A percentile compares a stretch with the other conserved stretches of the same genome.
phyloP scores from a whole-genome alignment of 2,888 invertebrate genomes.

The Eupithecia abbreviata region DNA sequence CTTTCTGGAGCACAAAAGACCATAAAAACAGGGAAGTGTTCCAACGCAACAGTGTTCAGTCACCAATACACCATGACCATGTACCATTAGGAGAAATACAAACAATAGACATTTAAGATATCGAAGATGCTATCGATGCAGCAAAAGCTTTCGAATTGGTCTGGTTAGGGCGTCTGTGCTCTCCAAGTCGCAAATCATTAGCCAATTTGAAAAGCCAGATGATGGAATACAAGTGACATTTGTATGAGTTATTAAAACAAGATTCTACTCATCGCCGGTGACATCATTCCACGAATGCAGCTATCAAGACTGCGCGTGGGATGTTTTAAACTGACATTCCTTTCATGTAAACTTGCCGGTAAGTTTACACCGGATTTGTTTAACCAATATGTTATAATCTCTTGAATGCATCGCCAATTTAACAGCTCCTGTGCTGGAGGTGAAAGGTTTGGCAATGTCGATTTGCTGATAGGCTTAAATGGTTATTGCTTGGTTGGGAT shows the following conservation, averaged over 20 bases:
- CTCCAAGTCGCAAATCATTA: not conserved
- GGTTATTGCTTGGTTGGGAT: not conserved
- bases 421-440: not conserved
- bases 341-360: constrained; percentile 33
- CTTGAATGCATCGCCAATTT: not conserved
- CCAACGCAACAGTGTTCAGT: constrained; percentile 2
- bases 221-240: not conserved
- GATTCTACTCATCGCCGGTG: constrained; percentile 29
- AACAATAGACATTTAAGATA: constrained; percentile 28
- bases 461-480: not conserved
- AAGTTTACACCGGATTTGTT: constrained; percentile 19
- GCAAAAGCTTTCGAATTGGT: constrained; percentile 5
- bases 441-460: not conserved
- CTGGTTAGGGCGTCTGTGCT: not conserved
- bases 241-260: constrained; percentile 31
- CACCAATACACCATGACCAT: constrained; percentile 15
- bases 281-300: constrained; percentile 38
- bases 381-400: constrained; percentile 13
- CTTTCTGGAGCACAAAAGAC: not conserved
- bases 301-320: constrained; percentile 29
- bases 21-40: not conserved
- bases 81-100: constrained; percentile 18
- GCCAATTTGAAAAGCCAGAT: not conserved
- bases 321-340: constrained; percentile 35
- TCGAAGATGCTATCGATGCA: constrained; percentile 14